Conservation (phyloP, 2,797 vertebrate species). For the Sibirionetta formosa region DNA sequence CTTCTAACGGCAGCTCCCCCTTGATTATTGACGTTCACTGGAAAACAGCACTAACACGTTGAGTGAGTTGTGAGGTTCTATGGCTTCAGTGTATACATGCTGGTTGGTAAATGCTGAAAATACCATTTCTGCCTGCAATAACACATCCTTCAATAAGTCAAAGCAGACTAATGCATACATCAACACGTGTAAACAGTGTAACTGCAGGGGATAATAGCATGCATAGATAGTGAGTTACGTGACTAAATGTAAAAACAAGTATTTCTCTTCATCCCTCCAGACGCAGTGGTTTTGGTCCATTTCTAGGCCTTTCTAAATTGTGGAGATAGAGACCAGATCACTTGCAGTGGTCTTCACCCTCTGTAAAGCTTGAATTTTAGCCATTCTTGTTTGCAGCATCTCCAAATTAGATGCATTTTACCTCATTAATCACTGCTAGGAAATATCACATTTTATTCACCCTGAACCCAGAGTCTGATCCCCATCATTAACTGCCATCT, state of each 20-base stretch:
- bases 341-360: not conserved
- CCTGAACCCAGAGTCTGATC: not conserved
- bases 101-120: not conserved
- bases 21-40: not conserved
- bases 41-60: not conserved
- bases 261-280: not conserved
- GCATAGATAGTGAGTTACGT: not conserved
- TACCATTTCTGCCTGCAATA: not conserved
- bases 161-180: not conserved
- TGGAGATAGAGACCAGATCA: not conserved
- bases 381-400: not conserved
- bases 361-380: not conserved
- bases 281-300: fast-evolving
- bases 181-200: not conserved
- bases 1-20: not conserved
- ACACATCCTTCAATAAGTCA: not conserved
- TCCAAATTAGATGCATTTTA: not conserved
- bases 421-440: constrained; percentile 20
- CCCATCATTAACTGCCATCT: constrained; percentile 36
- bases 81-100: not conserved
- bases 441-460: constrained; percentile 5
- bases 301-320: not conserved
- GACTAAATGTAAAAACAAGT: not conserved
- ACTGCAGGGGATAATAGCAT: not conserved
- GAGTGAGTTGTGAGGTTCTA: not conserved